phyloP scores from a whole-genome alignment of 2,797 vertebrate species.

The Agapornis canus region DNA sequence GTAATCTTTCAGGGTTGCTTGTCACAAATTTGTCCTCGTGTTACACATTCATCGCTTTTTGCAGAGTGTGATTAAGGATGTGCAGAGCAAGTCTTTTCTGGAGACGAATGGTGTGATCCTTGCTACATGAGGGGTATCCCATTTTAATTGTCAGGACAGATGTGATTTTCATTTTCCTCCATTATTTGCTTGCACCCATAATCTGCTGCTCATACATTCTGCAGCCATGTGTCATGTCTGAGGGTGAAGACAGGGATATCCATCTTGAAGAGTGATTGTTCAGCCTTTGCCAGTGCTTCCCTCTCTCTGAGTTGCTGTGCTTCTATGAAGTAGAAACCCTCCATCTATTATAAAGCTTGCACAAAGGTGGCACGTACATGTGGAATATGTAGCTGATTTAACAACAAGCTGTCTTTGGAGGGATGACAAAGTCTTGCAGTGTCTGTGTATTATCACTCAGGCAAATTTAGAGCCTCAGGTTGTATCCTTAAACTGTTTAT shows the following conservation, averaged over 20 bases:
- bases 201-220: not conserved
- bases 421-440: not conserved
- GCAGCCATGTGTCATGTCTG: not conserved
- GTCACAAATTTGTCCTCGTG: constrained; percentile 1
- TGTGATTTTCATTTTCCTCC: constrained; percentile 51
- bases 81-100: constrained; percentile 15
- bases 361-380: not conserved
- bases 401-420: not conserved
- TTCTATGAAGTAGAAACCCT: not conserved
- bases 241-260: constrained; percentile 19
- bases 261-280: constrained; percentile 44
- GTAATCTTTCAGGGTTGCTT: constrained; percentile 32
- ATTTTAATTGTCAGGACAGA: constrained; percentile 40
- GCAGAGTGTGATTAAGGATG: not conserved
- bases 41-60: not conserved
- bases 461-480: not conserved
- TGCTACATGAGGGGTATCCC: constrained; percentile 30
- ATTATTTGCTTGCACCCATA: not conserved
- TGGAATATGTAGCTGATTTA: not conserved
- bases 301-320: not conserved
- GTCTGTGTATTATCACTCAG: not conserved
- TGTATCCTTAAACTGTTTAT: not conserved
- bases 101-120: constrained; percentile 59
- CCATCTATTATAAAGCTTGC: not conserved
- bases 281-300: not conserved